A percentile compares a stretch with the other conserved stretches of the same genome.
Conservation (phyloP, 1,140 invertebrate genomes). For the Rhagoletis zephyria region DNA sequence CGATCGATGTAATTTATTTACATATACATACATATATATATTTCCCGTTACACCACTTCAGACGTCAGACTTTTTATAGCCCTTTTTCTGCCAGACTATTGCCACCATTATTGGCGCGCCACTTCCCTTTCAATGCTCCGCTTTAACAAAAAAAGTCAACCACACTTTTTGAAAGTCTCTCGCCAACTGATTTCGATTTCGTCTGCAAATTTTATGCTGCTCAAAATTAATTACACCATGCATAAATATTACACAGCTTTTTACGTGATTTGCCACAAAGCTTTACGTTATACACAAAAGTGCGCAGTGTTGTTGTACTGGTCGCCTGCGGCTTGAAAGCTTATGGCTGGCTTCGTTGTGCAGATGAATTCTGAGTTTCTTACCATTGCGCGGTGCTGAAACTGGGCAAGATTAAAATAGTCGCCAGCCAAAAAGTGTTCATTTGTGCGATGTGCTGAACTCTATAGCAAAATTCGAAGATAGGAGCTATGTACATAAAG, state of each 20-base stretch:
- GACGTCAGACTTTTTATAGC: not conserved
- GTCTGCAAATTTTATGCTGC: constrained; percentile 25
- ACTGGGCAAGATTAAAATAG: not conserved
- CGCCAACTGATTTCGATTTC: constrained; percentile 27
- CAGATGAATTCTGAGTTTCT: not conserved
- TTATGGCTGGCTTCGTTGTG: not conserved
- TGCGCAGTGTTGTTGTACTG: no score
- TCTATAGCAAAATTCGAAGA: no score
- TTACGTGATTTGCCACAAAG: constrained; percentile 19
- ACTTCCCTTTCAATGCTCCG: not conserved
- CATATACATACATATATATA: not conserved
- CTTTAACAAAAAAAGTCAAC: not conserved
- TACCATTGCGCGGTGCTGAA: not conserved
- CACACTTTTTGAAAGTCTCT: constrained; percentile 16
- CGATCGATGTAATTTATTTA: not conserved
- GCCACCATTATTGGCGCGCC: not conserved
- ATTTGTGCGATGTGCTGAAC: not conserved
- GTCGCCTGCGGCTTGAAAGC: not conserved
- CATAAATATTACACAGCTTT: not conserved
- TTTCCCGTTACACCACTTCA: not conserved
- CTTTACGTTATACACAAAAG: not conserved
- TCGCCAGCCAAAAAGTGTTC: not conserved
- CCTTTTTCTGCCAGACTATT: not conserved
- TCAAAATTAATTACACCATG: not conserved
- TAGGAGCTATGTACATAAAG: no score